Percentiles rank a stretch among this genome's conserved stretches.
Evolutionary conservation across 2,888 invertebrate species (phyloP).

Genomic region (Erynnis tages): DNA sequence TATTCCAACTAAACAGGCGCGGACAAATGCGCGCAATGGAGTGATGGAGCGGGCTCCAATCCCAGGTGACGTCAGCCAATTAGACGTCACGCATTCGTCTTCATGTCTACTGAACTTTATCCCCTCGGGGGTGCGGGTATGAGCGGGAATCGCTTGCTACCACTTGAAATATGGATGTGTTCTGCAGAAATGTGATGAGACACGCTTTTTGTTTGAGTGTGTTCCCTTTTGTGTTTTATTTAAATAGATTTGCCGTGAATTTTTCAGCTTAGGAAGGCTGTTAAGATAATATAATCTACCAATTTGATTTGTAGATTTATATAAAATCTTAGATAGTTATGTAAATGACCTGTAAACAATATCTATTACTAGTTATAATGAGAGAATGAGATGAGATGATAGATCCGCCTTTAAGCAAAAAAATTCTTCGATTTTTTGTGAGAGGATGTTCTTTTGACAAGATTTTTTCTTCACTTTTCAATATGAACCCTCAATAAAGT

Average conservation of each 20-base stretch:
- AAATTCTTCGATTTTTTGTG: no score
- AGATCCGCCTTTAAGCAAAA: no score
- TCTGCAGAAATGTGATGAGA: constrained; percentile 13
- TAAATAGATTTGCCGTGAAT: background rate
- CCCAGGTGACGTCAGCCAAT: constrained; percentile 72
- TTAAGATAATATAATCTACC: no score
- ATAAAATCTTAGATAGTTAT: no score
- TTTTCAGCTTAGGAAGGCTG: no score
- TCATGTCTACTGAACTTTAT: constrained; percentile 44
- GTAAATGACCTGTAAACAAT: no score
- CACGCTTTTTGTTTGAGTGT: constrained; percentile 18
- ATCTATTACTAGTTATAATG: no score
- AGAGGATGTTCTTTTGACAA: no score
- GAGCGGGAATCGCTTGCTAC: constrained; percentile 44
- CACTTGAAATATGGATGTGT: constrained; percentile 32
- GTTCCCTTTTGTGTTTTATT: background rate
- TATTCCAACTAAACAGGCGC: constrained; percentile 45
- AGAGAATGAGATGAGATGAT: no score
- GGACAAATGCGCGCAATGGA: constrained; percentile 61
- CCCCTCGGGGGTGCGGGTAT: background rate
- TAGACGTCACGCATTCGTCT: constrained; percentile 75
- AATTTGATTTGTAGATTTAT: no score
- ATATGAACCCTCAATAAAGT: no score
- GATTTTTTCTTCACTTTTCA: no score
- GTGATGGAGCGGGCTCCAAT: constrained; percentile 64